Evolutionary conservation across 2,113 vertebrate genomes (phyloP).

Genomic region (Corydoras maculifer): DNA sequence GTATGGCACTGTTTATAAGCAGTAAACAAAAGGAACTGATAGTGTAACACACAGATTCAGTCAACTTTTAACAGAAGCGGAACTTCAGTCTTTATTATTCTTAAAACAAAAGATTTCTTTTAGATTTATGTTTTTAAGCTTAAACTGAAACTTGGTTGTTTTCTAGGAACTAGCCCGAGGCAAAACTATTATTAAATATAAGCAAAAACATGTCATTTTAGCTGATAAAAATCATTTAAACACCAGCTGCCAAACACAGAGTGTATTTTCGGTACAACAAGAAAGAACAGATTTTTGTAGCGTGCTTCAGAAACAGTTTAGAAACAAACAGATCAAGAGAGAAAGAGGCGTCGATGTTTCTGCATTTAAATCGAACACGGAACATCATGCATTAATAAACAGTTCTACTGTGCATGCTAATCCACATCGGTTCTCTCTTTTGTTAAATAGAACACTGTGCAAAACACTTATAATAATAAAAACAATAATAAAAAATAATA

Average conservation of each 20-base stretch:
- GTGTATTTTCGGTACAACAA: constrained; percentile 36
- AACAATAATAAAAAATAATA: too few relatives aligned
- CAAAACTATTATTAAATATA: neutral
- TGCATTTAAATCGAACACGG: neutral
- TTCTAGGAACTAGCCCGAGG: constrained; percentile 10
- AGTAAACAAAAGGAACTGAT: too few relatives aligned
- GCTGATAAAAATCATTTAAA: constrained; percentile 47
- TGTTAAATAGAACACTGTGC: too few relatives aligned
- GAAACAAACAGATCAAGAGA: constrained; percentile 43
- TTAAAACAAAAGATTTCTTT: too few relatives aligned
- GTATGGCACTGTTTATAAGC: too few relatives aligned
- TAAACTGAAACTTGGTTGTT: too few relatives aligned
- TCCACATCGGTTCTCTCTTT: constrained; percentile 22
- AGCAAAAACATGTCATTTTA: constrained; percentile 24
- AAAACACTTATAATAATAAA: too few relatives aligned
- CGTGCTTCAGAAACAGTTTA: constrained; percentile 23
- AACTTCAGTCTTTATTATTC: too few relatives aligned
- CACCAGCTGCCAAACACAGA: constrained; percentile 40
- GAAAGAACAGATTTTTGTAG: constrained; percentile 36
- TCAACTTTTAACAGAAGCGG: neutral
- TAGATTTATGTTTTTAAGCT: too few relatives aligned
- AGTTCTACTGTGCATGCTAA: constrained; percentile 7
- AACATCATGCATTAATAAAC: too few relatives aligned
- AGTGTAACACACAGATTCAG: neutral
- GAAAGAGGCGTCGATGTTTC: constrained; percentile 20